A percentile compares a stretch with the other conserved stretches of the same genome.
phyloP scores from a whole-genome alignment of 2,888 invertebrate species.

The Cheilosia pagana region DNA sequence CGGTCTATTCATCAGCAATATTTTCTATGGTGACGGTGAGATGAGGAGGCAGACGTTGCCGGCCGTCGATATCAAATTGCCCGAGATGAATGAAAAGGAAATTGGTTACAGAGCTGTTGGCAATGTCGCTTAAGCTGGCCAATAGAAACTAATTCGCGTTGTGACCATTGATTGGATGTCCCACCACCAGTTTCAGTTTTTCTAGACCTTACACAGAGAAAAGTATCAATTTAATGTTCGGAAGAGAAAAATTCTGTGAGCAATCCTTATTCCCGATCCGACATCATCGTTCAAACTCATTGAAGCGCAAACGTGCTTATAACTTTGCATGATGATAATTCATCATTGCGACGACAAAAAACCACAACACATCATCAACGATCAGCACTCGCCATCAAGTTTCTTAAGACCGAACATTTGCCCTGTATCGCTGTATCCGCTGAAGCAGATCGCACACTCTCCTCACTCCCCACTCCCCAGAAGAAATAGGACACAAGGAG shows the following conservation, averaged over 20 bases:
- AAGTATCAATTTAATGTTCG: too few species aligned
- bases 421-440: conserved; percentile 4
- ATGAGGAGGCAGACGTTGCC: neutral
- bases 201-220: too few species aligned
- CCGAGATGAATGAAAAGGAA: conserved; percentile 4
- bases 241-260: too few species aligned
- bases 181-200: too few species aligned
- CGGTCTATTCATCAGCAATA: conserved; percentile 39
- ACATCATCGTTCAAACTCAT: conserved; percentile 5
- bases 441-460: conserved; percentile 23
- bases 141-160: too few species aligned
- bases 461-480: too few species aligned
- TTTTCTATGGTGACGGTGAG: conserved; percentile 4
- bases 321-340: conserved; percentile 20
- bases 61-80: conserved; percentile 22
- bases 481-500: conserved; percentile 36
- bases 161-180: too few species aligned
- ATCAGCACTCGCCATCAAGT: conserved; percentile 14
- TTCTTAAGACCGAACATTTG: conserved; percentile 32
- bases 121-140: too few species aligned
- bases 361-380: conserved; percentile 7
- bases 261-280: neutral
- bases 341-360: conserved; percentile 12
- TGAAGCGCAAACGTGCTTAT: conserved; percentile 35
- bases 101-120: too few species aligned